Evolutionary conservation across 2,888 invertebrate genomes (phyloP), one percentile per base, ranked within the genome.

Genomic region (Nineta flava): DNA sequence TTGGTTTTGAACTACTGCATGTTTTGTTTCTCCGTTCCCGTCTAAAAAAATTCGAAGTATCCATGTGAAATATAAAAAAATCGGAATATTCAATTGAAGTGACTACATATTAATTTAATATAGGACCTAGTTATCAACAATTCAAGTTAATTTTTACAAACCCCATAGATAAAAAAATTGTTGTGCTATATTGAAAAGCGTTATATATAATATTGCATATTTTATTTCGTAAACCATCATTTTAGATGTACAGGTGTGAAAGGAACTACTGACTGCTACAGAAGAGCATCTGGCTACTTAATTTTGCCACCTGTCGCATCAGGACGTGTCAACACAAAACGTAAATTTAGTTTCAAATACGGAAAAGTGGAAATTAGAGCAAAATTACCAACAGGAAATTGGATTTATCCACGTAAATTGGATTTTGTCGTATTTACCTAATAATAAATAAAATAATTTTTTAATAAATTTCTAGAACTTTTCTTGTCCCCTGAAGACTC

Each of bases 401-500:
- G 75, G 74, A 60, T 76, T 16, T 71, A 68, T 62, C 73, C 75
- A 58, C 69, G 75, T 75, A 60, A 56, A 52, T 19, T 51, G 17
- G 13, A 46, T 44, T 32, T 32, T 17, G n/a, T 21, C 9, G 3
- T 19, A 13, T 38, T 38, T 38, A 9, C 19, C 5, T 38, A 5
- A 26, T 26, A 26, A 26, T 26, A 7, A 2, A 10, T n/a, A 7
- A 49, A 40, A 12, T 19, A 31, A 26, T 19, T 19, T 2, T 17
- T 3, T 44, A 19, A 6, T 38, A 13, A 52, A 35, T 51, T 60
- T 63, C 2, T 57, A 84, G 83, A 78, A 59, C 65, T 85, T 6
- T 74, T 71, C 52, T 59, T 85, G 58, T 78, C 83, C 57, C 83
- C 87, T 0, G 65, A 70, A 9, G 71, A 75, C 47, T 71, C 73